phyloP scores from a whole-genome alignment of 2,113 vertebrate species.

The Stegostoma tigrinum region DNA sequence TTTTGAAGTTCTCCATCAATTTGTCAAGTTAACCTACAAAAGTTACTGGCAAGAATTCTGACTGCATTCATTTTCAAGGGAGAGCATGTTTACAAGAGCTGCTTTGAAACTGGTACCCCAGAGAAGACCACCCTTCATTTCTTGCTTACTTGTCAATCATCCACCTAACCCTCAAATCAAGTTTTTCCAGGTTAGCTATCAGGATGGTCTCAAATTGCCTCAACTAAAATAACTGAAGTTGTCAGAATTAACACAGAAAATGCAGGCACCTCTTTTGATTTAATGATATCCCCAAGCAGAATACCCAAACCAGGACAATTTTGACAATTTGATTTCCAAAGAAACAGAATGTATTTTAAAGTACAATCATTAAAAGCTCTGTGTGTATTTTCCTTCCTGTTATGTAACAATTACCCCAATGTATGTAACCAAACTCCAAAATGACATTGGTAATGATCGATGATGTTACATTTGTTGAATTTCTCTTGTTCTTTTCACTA shows the following conservation, averaged over 20 bases:
- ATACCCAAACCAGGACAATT: not conserved
- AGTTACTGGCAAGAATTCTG: not conserved
- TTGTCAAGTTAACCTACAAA: too few relatives aligned
- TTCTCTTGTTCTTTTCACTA: not conserved
- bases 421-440: not conserved
- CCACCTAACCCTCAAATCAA: not conserved
- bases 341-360: not conserved
- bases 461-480: not conserved
- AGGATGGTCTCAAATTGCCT: not conserved
- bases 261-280: not conserved
- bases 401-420: not conserved
- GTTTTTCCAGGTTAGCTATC: not conserved
- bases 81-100: not conserved
- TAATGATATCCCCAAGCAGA: not conserved
- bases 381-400: not conserved
- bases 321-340: not conserved
- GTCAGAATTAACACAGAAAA: not conserved
- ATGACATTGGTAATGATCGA: not conserved
- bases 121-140: not conserved
- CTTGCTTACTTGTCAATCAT: too few relatives aligned
- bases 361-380: not conserved
- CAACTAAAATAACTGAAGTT: not conserved
- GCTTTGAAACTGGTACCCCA: not conserved
- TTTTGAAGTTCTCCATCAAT: too few relatives aligned
- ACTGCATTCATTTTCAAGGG: not conserved